Conservation (phyloP, 53 echinoderm and acorn worm species). For the Temnopleurus reevesii region DNA sequence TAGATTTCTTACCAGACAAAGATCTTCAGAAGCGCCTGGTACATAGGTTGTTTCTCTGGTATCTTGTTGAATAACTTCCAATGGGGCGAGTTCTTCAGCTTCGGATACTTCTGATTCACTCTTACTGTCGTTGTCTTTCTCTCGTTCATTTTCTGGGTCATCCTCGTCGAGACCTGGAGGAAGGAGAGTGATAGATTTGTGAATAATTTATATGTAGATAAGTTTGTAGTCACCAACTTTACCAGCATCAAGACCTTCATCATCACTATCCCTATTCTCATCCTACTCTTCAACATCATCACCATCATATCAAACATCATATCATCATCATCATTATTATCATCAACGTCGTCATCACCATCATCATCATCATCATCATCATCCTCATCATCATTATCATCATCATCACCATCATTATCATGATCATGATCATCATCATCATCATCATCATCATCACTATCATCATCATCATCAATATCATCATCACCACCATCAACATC, state of each 20-base stretch:
- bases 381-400: background rate
- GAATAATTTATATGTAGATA: background rate
- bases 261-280: too few species aligned
- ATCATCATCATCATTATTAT: background rate
- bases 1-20: conserved; percentile 82
- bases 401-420: background rate
- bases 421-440: too few species aligned
- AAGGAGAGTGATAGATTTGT: background rate
- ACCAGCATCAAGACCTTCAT: background rate
- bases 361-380: background rate
- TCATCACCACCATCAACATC: background rate
- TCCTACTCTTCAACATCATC: too few species aligned
- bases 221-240: background rate
- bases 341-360: background rate
- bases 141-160: conserved; percentile 71
- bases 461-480: background rate
- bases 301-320: background rate
- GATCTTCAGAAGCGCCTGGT: conserved; percentile 69
- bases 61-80: conserved; percentile 31
- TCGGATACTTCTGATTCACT: conserved; percentile 90
- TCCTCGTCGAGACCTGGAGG: conserved; percentile 78
- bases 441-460: background rate
- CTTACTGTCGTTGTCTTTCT: conserved; percentile 84
- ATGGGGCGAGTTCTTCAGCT: conserved; percentile 56
- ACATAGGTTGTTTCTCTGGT: conserved; percentile 76